phyloP scores from a whole-genome alignment of 1,140 invertebrate species.

The Pseudomyrmex dendroicus region DNA sequence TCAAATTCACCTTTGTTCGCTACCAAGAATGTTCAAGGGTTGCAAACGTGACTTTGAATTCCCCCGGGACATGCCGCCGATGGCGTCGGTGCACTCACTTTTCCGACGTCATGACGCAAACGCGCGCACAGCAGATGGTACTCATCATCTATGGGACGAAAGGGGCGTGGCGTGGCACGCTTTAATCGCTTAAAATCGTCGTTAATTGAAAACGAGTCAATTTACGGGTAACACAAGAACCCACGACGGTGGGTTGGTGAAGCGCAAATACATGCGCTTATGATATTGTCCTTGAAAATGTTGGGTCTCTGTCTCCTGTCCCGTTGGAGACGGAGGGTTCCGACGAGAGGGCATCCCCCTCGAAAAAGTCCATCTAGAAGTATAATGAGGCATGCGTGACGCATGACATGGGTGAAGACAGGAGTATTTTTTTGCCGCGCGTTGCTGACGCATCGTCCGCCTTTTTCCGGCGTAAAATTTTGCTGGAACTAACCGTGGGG shows the following conservation, averaged over 20 bases:
- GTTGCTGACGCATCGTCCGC: conserved; percentile 52
- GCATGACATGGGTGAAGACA: conserved; percentile 43
- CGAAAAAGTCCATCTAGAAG: conserved; percentile 49
- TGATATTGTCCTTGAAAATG: conserved; percentile 56
- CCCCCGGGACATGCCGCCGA: conserved; percentile 9
- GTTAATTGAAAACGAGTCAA: conserved; percentile 74
- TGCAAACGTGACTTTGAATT: background rate
- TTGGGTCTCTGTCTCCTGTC: background rate
- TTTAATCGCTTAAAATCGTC: conserved; percentile 69
- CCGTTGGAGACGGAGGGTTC: conserved; percentile 10
- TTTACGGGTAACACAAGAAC: conserved; percentile 64
- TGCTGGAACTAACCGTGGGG: background rate
- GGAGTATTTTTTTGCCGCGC: conserved; percentile 15
- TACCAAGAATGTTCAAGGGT: background rate
- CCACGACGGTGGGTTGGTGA: background rate
- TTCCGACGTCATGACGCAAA: conserved; percentile 63
- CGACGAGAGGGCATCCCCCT: background rate
- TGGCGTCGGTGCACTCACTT: conserved; percentile 40
- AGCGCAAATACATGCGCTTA: conserved; percentile 42
- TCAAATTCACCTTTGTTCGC: conserved; percentile 9
- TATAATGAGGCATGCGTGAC: conserved; percentile 58
- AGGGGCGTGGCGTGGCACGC: conserved; percentile 59
- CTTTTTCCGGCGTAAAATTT: conserved; percentile 45
- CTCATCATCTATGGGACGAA: conserved; percentile 55
- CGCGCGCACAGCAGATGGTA: conserved; percentile 63